Conservation (phyloP, 2,113 vertebrate species). For the Cinclus mexicanus region DNA sequence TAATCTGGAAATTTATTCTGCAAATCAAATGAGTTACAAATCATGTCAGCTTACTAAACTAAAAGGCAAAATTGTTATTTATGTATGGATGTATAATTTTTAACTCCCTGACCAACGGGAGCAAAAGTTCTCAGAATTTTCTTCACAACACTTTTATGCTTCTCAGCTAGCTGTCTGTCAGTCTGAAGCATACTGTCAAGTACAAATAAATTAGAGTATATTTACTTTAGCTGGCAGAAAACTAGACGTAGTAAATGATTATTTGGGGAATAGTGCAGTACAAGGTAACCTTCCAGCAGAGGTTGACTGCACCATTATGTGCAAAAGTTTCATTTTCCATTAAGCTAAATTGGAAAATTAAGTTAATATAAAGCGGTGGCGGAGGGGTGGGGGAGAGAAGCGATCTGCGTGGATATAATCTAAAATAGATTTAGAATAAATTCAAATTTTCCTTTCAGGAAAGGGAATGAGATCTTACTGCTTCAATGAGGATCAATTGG, state of each 20-base stretch:
- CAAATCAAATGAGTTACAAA: neutral
- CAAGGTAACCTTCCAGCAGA: neutral
- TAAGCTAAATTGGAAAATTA: neutral
- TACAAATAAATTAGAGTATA: conserved; percentile 14
- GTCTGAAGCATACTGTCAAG: neutral
- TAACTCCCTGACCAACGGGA: neutral
- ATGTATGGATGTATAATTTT: neutral
- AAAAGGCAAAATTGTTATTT: neutral
- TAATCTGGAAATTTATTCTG: neutral
- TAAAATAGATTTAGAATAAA: neutral
- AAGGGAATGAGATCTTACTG: neutral
- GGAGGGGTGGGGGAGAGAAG: too few species aligned
- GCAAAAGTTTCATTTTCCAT: neutral
- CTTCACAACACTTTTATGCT: neutral
- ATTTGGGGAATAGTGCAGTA: neutral
- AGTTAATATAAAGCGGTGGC: neutral
- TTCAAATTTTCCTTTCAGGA: neutral
- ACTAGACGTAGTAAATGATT: neutral
- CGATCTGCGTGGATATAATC: neutral
- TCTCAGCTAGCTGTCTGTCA: neutral
- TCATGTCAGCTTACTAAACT: neutral
- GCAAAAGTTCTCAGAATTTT: neutral
- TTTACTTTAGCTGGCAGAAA: neutral
- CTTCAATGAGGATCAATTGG: neutral
- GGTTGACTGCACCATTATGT: neutral